A percentile compares a stretch with the other conserved stretches of the same genome.
Evolutionary conservation across 64 coral and sea anemone species (phyloP).

Genomic region (Pocillopora damicornis): DNA sequence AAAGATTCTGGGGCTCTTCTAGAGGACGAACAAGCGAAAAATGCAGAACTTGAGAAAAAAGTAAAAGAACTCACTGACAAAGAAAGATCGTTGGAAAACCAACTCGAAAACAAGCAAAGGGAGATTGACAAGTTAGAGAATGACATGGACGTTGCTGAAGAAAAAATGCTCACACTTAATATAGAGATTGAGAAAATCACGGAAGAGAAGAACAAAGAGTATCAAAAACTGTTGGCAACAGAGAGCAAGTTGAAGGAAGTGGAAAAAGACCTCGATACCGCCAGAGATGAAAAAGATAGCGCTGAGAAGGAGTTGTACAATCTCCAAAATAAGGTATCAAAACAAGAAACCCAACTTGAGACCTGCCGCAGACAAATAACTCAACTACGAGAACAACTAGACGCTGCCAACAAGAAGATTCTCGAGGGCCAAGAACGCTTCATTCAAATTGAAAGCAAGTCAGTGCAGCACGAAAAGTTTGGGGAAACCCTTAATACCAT

Average conservation of each 20-base stretch:
- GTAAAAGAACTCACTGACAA: slow-evolving; percentile 52
- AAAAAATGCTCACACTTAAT: slow-evolving; percentile 88
- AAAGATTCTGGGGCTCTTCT: slow-evolving; percentile 51
- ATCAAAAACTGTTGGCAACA: slow-evolving; percentile 62
- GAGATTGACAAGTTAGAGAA: slow-evolving; percentile 81
- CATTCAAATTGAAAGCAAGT: slow-evolving; percentile 77
- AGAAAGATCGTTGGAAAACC: slow-evolving; percentile 22
- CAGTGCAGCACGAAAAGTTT: slow-evolving; percentile 69
- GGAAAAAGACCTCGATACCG: slow-evolving; percentile 71
- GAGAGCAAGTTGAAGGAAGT: slow-evolving; percentile 74
- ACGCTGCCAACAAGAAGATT: slow-evolving; percentile 59
- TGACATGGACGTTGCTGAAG: slow-evolving; percentile 92
- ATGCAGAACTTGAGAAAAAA: slow-evolving; percentile 58
- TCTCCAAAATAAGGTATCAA: slow-evolving; percentile 59
- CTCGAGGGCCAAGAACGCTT: slow-evolving; percentile 63
- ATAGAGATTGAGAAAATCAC: slow-evolving; percentile 76
- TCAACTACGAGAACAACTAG: slow-evolving; percentile 61
- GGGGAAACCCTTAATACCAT: slow-evolving; percentile 65
- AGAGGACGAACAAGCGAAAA: slow-evolving; percentile 74
- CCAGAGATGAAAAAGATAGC: slow-evolving; percentile 47
- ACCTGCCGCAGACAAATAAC: slow-evolving; percentile 47
- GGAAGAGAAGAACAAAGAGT: slow-evolving; percentile 71
- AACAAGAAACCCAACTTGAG: slow-evolving; percentile 74
- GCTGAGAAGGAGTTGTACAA: slow-evolving; percentile 73
- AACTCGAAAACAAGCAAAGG: slow-evolving; percentile 51